These are phyloP conservation scores for Pardosa pseudoannulata DNA, from an alignment of 2,888 invertebrate species.

Conservation along the genomic window DNA sequence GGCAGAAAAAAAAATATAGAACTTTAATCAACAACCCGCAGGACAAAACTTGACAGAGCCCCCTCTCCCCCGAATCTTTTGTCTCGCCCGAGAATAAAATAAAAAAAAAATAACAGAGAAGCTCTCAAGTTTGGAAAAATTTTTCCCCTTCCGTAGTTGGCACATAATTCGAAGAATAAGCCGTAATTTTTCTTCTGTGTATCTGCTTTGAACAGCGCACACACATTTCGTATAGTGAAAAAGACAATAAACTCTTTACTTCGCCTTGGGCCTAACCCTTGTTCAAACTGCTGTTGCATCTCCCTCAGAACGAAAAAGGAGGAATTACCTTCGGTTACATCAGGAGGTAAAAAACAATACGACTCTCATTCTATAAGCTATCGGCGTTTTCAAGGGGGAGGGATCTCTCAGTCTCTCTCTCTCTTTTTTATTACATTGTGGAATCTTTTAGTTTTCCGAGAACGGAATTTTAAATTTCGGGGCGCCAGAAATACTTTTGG, in stretches of 20 bases:
- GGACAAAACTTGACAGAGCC: background rate
- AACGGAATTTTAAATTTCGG: constrained; percentile 59
- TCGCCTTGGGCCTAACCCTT: constrained; percentile 56
- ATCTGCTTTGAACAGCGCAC: background rate
- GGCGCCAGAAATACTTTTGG: constrained; percentile 45
- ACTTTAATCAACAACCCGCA: background rate
- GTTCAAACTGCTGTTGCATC: constrained; percentile 53
- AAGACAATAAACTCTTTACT: constrained; percentile 38
- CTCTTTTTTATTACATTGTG: constrained; percentile 65
- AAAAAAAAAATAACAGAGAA: background rate
- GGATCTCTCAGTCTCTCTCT: background rate
- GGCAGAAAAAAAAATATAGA: too few species aligned
- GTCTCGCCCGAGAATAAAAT: too few species aligned
- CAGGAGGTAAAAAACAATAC: constrained; percentile 50
- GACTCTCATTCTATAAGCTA: constrained; percentile 54
- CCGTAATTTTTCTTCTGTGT: constrained; percentile 9
- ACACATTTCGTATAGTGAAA: constrained; percentile 26
- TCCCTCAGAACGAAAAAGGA: constrained; percentile 27
- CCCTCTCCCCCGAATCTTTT: background rate
- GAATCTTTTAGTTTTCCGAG: constrained; percentile 63
- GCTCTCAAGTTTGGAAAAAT: background rate
- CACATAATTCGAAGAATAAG: background rate
- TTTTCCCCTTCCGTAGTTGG: background rate
- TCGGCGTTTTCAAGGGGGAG: constrained; percentile 26
- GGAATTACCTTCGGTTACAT: constrained; percentile 62